A percentile compares a stretch with the other conserved stretches of the same genome.
phyloP scores from a whole-genome alignment of 1,140 invertebrate species.

The Pogonomyrmex californicus region DNA sequence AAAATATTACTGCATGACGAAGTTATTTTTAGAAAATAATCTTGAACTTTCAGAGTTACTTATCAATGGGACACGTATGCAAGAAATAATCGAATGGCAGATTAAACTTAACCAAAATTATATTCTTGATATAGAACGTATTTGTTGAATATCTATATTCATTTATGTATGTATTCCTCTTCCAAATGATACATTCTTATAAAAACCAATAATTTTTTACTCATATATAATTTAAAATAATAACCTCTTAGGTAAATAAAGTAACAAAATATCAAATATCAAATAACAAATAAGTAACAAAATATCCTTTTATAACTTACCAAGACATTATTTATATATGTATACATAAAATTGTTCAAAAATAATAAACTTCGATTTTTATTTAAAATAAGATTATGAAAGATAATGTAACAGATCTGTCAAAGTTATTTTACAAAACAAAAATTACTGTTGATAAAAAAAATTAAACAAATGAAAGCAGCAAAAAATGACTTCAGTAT shows the following conservation, averaged over 20 bases:
- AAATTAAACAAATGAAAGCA: constrained; percentile 50
- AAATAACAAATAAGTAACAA: too few relatives aligned
- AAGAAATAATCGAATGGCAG: constrained; percentile 41
- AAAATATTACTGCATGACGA: constrained; percentile 33
- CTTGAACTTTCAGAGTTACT: constrained; percentile 64
- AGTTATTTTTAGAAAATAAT: constrained; percentile 77
- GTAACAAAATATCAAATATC: too few relatives aligned
- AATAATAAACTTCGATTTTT: constrained; percentile 38
- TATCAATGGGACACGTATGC: constrained; percentile 63
- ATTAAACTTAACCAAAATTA: neutral
- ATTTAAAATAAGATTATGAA: constrained; percentile 45
- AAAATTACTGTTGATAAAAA: constrained; percentile 19
- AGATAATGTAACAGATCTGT: constrained; percentile 29
- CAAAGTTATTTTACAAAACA: constrained; percentile 43
- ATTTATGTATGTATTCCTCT: neutral
- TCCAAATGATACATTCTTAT: neutral
- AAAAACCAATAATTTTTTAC: neutral
- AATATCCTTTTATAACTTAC: constrained; percentile 69
- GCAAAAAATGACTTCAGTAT: constrained; percentile 17
- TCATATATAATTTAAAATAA: neutral
- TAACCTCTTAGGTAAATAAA: neutral
- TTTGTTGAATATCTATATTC: constrained; percentile 2
- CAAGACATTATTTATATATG: constrained; percentile 72
- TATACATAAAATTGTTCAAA: constrained; percentile 42
- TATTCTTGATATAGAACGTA: constrained; percentile 12